Base-by-base conservation (phyloP, 2,888 invertebrate species). In the Epicampocera succincta region DNA sequence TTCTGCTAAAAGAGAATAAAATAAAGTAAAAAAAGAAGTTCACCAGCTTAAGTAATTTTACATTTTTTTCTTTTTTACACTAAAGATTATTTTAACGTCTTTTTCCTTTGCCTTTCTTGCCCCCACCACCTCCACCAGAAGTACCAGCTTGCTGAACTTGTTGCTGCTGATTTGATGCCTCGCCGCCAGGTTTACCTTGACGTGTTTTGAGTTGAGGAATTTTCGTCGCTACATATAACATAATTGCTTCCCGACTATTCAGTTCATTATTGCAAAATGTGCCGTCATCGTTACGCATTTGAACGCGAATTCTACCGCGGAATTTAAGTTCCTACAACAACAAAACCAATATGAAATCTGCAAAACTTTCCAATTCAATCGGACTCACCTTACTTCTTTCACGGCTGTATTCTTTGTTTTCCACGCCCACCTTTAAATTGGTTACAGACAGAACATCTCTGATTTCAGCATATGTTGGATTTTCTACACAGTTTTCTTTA, bases 401-500 rank as follows among this genome's bases (percentile, higher is more conserved):
- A 52, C 98, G 92, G 8, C 97, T 94, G 90, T 99, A 98, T 42
- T 97, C 92, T 91, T 99, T 99, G 87, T 97, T 96, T 91, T 99
- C 99, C 9, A 98, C 95, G 33, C 95, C 96, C 74, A 98, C 94
- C 86, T 94, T 94, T 54, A 99, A 91, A 25, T 97, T 97, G 29
- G 96, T 94, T 11, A 96, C 94, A 17, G 95, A 92, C 63, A 99
- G 92, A 1, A 99, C 98, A 92, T 99, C 99, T 84, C 96, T 93
- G 82, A 99, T 99, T 92, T 99, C 99, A 86, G 96, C 95, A 89
- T 96, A 96, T 0, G 97, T 97, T 13, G 99, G 99, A 91, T 98
- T 98, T 86, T 99, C 98, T 0, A 99, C 96, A 89, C 97, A 97
- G 89, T 94, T 94, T 1, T 94, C 93, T 91, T 97, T 97, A 0